Evolutionary conservation across 2,113 vertebrate genomes (phyloP).

Genomic region (Cheilinus undulatus): DNA sequence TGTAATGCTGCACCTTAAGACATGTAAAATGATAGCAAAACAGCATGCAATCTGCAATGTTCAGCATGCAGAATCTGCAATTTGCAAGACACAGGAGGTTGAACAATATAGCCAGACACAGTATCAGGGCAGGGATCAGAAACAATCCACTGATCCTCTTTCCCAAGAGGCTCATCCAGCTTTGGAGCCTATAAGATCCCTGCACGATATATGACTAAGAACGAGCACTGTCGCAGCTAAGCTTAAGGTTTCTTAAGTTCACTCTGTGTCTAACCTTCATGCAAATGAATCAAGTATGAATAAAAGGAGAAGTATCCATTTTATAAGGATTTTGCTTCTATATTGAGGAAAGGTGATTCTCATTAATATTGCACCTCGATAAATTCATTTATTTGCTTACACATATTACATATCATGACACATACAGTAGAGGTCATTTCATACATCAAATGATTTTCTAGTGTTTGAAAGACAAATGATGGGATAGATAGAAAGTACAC

Average conservation of each 20-base stretch:
- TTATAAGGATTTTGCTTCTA: background rate
- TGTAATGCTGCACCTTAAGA: background rate
- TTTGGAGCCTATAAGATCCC: conserved; percentile 79
- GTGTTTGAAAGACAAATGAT: conserved; percentile 49
- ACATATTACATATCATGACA: conserved; percentile 69
- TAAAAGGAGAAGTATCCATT: background rate
- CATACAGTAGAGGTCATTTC: conserved; percentile 60
- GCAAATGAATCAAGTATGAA: conserved; percentile 5
- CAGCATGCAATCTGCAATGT: background rate
- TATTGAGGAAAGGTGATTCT: conserved; percentile 12
- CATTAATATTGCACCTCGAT: conserved; percentile 42
- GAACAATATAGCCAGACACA: conserved; percentile 44
- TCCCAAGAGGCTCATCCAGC: conserved; percentile 81
- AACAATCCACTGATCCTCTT: conserved; percentile 83
- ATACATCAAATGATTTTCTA: conserved; percentile 60
- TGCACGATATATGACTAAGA: conserved; percentile 72
- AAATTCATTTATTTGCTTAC: conserved; percentile 79
- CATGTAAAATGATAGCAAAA: background rate
- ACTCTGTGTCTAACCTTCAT: conserved; percentile 33
- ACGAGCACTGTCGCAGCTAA: conserved; percentile 42
- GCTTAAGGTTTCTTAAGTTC: conserved; percentile 40
- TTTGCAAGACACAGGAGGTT: conserved; percentile 8
- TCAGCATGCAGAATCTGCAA: conserved; percentile 16
- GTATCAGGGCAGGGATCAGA: conserved; percentile 62
- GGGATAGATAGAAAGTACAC: conserved; percentile 33